A percentile compares a stretch with the other conserved stretches of the same genome.
phyloP scores from a whole-genome alignment of 2,797 vertebrate genomes.

The Percopsis omiscomaycus region DNA sequence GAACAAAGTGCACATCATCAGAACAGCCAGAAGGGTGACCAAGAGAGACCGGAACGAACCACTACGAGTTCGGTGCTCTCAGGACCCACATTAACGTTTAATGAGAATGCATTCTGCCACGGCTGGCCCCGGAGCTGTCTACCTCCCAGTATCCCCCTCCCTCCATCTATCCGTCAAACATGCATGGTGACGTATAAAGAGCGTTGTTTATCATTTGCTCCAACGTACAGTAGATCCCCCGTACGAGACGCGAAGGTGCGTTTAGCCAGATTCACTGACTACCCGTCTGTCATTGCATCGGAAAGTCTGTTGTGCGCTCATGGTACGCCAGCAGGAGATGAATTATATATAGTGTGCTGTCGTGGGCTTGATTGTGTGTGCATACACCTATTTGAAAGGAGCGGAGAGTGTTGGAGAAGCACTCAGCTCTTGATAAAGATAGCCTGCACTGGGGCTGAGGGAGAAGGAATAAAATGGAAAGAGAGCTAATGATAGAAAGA shows the following conservation, averaged over 20 bases:
- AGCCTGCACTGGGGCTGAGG: too few species aligned
- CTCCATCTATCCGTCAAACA: conserved; percentile 30
- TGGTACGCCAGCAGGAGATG: conserved; percentile 3
- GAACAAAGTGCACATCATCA: conserved; percentile 4
- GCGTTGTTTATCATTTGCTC: not conserved
- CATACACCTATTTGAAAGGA: not conserved
- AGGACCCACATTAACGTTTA: conserved; percentile 68
- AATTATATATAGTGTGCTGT: not conserved
- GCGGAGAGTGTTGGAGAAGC: not conserved
- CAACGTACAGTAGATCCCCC: not conserved
- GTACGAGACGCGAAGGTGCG: not conserved
- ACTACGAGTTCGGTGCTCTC: conserved; percentile 58
- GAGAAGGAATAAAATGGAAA: too few species aligned
- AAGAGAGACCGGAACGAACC: conserved; percentile 21
- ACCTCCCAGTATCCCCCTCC: not conserved
- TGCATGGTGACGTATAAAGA: conserved; percentile 13
- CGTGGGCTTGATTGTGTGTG: not conserved
- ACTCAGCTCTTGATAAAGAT: too few species aligned
- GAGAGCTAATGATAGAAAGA: too few species aligned
- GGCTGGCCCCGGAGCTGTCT: conserved; percentile 43
- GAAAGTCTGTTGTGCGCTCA: not conserved
- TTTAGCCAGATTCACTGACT: not conserved
- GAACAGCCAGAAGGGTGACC: conserved; percentile 1
- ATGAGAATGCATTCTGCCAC: conserved; percentile 63
- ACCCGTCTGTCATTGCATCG: not conserved